Evolutionary conservation across 2,113 vertebrate species (phyloP), one percentile per base, ranked within the genome.

Genomic region (Lanius collurio): DNA sequence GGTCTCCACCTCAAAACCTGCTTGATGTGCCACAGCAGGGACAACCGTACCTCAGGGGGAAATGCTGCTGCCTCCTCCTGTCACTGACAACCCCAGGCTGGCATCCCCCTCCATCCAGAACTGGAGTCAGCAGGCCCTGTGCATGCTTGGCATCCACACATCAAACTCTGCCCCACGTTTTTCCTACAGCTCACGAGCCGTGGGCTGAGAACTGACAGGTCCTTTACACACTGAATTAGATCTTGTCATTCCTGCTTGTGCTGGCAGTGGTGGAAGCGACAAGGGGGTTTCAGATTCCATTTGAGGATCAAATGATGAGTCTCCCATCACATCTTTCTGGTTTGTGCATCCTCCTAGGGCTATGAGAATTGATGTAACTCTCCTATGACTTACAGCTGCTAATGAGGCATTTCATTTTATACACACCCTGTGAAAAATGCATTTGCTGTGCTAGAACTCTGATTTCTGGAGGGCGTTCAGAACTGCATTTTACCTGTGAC

Each of bases 81-180:
- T 55, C 73, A 15, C 67, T 7, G 3, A 4, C 31, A 42, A 6
- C 1, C 57, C 69, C 7, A 0, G 60, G 2, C 39, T 28, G 16
- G 6, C 21, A 2, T 7, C 42, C 35, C 39, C 17, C 65, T 24
- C 82, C 46, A 44, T 11, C 50, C 82, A 83, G 60, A 37, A 4
- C 46, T 23, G 53, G 11, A 78, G 81, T 2, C 62, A 62, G 15
- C 33, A 79, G 30, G 35, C 56, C 52, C 26, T 0, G 1, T 42
- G 76, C 47, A 31, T 2, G 42, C 79, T 71, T 53, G 85, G 83
- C 93, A 94, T 75, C 56, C 83, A 27, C 82, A 11, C 3, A 26
- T 33, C 94, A 75, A 41, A 37, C 53, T 30, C 52, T 23, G 42
- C 64, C 70, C 44, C 28, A 37, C 18, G 2, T 21, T 39, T 5